Evolutionary conservation across 2,113 vertebrate species (phyloP).

Genomic region (Piprites chloris): DNA sequence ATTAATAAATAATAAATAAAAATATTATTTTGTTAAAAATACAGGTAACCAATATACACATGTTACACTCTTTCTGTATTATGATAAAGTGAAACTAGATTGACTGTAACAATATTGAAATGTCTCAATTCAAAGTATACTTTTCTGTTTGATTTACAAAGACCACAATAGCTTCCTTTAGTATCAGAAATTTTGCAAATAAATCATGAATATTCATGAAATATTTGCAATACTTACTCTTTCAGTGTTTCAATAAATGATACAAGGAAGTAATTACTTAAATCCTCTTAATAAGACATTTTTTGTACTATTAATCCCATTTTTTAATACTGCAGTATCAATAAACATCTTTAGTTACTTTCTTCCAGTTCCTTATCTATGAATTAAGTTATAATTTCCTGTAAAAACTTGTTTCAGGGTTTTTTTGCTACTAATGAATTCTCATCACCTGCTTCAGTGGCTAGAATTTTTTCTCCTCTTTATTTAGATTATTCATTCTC

Average conservation of each 20-base stretch:
- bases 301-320: background rate
- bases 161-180: background rate
- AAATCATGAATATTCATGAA: background rate
- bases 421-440: background rate
- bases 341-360: background rate
- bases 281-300: background rate
- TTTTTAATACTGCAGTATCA: background rate
- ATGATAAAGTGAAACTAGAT: background rate
- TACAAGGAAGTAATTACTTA: background rate
- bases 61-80: background rate
- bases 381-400: background rate
- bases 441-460: background rate
- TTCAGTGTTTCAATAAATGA: background rate
- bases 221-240: background rate
- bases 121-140: background rate
- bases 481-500: background rate
- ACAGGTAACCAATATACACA: background rate
- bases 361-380: background rate
- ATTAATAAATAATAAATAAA: background rate
- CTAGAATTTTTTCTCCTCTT: background rate
- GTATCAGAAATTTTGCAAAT: background rate
- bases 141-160: background rate
- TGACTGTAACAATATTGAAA: background rate
- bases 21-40: background rate
- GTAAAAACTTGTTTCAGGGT: background rate